phyloP scores from a whole-genome alignment of 2,113 vertebrate species.

The Mastomys natalensis region DNA sequence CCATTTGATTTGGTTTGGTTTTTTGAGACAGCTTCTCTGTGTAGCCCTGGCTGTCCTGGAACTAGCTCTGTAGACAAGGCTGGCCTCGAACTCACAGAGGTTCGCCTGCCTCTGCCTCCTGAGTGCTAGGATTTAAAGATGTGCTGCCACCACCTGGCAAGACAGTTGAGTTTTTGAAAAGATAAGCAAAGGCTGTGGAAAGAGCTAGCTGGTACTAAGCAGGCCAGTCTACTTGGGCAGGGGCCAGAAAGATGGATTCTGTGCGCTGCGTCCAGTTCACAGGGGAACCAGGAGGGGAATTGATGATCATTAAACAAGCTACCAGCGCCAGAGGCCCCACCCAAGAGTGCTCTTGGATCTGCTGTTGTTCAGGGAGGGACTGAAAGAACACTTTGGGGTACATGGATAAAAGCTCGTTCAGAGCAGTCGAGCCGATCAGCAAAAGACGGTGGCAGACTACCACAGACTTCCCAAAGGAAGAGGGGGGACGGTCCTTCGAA shows the following conservation, averaged over 20 bases:
- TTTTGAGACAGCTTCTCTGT: background rate
- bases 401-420: background rate
- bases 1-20: background rate
- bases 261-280: too few relatives aligned
- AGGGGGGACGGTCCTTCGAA: background rate
- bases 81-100: background rate
- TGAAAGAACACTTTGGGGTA: background rate
- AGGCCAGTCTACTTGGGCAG: background rate
- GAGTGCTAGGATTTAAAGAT: background rate
- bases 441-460: background rate
- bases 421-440: background rate
- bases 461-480: background rate
- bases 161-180: background rate
- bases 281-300: background rate
- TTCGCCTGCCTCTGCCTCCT: background rate
- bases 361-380: background rate
- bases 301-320: background rate
- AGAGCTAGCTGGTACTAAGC: background rate
- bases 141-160: background rate
- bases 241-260: background rate
- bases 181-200: background rate
- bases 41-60: background rate
- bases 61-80: background rate
- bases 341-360: too few relatives aligned
- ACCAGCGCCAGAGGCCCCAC: background rate